Evolutionary conservation across 2,113 vertebrate species (phyloP), one percentile per base, ranked within the genome.

Genomic region (Centrocercus urophasianus): DNA sequence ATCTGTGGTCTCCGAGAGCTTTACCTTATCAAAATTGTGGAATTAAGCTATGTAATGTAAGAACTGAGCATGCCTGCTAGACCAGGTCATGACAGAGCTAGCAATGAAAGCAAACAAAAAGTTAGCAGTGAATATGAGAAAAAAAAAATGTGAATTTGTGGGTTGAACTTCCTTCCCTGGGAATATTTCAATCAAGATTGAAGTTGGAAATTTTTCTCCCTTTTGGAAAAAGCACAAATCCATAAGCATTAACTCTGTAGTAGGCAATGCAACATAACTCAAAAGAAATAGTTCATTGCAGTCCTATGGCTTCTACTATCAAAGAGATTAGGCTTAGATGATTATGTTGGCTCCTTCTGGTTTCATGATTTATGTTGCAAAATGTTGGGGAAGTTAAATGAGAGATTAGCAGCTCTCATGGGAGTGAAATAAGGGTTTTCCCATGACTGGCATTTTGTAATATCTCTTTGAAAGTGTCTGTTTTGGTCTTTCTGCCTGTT

Each of bases 311-410:
- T 74, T 93, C 38, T 67, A 43, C 61, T 86, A 11, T 94, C 76
- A 52, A 38, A 67, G 69, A 92, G 88, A 83, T 95, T 92, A 95
- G 86, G 48, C 42, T 90, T 77, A 67, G 42, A 88, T 76, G 75
- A 93, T 96, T 93, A 86, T 34, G n/a, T 21, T 94, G 93, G 80
- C 80, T 96, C 50, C 76, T 92, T 90, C 88, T 96, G 86, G 72
- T 86, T 91, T 88, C 64, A 48, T 90, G 80, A 95, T 93, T 95
- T 88, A 91, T 94, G 94, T 95, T 88, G 38, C 76, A 81, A 67
- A 93, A 64, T 38, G 36, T 22, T 3, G 36, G 25, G 21, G 47
- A 43, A 56, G 38, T n/a, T 76, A 86, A 84, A 93, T 81, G 73
- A 56, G 76, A 96, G 93, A 95, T 95, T 93, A 83, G 72, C 19